These are phyloP conservation scores for Pterocles gutturalis DNA, from an alignment of 2,113 vertebrate genomes.

Conservation along the genomic window DNA sequence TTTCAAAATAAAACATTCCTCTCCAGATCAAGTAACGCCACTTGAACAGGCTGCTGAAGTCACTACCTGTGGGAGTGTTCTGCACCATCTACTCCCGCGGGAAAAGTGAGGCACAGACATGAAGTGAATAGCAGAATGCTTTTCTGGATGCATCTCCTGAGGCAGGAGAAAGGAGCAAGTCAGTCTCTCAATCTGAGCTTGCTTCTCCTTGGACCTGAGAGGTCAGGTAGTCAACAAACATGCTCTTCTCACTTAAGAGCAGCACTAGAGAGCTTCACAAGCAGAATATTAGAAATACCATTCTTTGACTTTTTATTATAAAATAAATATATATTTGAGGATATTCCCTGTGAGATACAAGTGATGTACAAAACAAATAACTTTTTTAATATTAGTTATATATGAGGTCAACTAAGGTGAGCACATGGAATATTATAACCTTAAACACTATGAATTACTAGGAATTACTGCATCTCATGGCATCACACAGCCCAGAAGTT, in stretches of 20 bases:
- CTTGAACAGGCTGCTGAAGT: not conserved
- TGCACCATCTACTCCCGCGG: not conserved
- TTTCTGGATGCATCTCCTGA: not conserved
- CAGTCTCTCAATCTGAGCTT: not conserved
- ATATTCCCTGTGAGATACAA: not conserved
- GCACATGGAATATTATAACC: not conserved
- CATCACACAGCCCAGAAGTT: not conserved
- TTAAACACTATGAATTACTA: not conserved
- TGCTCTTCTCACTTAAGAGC: not conserved
- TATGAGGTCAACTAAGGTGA: not conserved
- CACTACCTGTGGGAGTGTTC: not conserved
- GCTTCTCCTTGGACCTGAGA: not conserved
- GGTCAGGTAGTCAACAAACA: not conserved
- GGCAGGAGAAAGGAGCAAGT: not conserved
- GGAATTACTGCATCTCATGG: not conserved
- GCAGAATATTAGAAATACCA: not conserved
- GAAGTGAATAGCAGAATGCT: not conserved
- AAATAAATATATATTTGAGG: not conserved
- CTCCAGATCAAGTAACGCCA: not conserved
- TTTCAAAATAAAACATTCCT: not conserved
- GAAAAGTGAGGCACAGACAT: not conserved
- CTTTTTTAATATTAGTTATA: not conserved
- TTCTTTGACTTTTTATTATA: not conserved
- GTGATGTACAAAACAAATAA: not conserved
- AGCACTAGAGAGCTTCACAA: not conserved